These are phyloP conservation scores for Zoanthus solanderi DNA, from an alignment of 92 coral and sea anemone species.

Conservation along the genomic window DNA sequence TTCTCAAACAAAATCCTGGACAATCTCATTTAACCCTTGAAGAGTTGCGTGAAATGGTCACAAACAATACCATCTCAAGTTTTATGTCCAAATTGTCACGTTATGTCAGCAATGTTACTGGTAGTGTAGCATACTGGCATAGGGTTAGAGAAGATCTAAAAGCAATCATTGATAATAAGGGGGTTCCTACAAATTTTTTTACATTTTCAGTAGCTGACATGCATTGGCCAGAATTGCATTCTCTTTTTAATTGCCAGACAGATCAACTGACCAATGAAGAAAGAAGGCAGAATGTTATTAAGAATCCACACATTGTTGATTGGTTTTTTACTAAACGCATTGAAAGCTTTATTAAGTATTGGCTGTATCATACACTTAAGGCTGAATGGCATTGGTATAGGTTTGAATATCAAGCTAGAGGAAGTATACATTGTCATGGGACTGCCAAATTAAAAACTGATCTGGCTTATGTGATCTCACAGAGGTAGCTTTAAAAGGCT, in stretches of 20 bases:
- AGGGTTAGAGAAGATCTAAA: too few relatives aligned
- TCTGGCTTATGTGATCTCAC: not conserved
- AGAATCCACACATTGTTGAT: too few relatives aligned
- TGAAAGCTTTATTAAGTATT: not conserved
- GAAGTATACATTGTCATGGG: too few relatives aligned
- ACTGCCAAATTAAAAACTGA: not conserved
- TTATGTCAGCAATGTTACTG: conserved; percentile 21
- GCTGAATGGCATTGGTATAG: not conserved
- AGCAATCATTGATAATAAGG: not conserved
- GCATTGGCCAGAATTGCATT: too few relatives aligned
- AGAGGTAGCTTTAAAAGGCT: not conserved
- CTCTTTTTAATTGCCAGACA: too few relatives aligned
- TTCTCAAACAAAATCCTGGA: not conserved
- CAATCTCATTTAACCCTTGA: conserved; percentile 34
- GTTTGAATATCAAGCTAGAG: too few relatives aligned
- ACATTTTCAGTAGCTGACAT: too few relatives aligned
- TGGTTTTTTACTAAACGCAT: not conserved
- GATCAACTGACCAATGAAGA: too few relatives aligned
- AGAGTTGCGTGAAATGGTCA: conserved; percentile 28
- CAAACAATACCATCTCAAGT: conserved; percentile 4
- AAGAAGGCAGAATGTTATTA: too few relatives aligned
- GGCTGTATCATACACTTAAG: not conserved
- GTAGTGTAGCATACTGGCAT: not conserved
- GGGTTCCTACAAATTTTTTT: not conserved
- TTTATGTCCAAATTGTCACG: conserved; percentile 26